phyloP scores from a whole-genome alignment of 35 echinoderm and acorn worm genomes.

The Heliocidaris erythrogramma region DNA sequence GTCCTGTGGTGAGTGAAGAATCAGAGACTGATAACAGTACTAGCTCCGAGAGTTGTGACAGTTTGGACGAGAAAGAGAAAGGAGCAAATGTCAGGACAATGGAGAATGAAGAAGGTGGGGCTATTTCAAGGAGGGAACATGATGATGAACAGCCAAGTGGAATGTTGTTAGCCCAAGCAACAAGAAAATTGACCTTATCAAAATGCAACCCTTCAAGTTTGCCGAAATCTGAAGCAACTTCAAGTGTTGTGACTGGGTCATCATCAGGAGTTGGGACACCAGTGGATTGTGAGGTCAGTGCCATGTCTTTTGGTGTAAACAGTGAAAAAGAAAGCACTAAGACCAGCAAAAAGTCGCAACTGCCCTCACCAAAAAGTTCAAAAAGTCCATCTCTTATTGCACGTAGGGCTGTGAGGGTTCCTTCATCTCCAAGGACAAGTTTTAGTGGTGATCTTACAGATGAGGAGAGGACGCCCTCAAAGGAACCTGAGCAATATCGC shows the following conservation, averaged over 20 bases:
- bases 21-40: constrained; percentile 30
- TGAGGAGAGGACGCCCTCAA: constrained; percentile 7
- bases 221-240: background rate
- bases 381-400: background rate
- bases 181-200: background rate
- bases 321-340: background rate
- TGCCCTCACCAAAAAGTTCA: background rate
- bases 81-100: background rate
- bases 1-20: constrained; percentile 47
- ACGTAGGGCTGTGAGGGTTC: background rate
- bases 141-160: background rate
- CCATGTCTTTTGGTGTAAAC: background rate
- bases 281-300: background rate
- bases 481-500: background rate
- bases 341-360: background rate
- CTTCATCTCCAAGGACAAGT: constrained; percentile 27
- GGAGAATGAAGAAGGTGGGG: background rate
- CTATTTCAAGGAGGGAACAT: background rate
- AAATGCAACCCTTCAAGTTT: background rate
- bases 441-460: background rate
- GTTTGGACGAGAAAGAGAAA: background rate
- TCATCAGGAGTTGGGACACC: background rate
- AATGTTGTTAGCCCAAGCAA: background rate
- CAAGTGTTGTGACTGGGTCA: background rate
- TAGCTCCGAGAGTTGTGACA: background rate